These are phyloP conservation scores for Diorhabda elongata DNA, from an alignment of 1,140 invertebrate genomes.

Conservation along the genomic window DNA sequence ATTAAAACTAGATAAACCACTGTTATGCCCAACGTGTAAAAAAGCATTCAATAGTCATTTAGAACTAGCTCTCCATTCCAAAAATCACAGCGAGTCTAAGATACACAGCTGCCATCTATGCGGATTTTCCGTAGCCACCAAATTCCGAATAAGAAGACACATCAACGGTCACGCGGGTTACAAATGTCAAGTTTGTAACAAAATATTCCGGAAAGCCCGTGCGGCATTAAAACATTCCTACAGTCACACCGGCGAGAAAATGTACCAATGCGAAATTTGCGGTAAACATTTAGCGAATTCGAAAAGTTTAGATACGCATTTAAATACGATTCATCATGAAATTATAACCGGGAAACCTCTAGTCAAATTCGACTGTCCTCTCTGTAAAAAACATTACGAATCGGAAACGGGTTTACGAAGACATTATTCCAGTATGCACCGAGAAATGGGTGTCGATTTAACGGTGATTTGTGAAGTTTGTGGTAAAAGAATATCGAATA, in stretches of 20 bases:
- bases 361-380: conserved; percentile 31
- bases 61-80: conserved; percentile 10
- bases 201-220: not conserved
- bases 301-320: conserved; percentile 31
- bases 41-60: conserved; percentile 3
- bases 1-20: conserved; percentile 10
- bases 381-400: conserved; percentile 34
- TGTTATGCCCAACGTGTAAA: not conserved
- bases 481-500: conserved; percentile 67
- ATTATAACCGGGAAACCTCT: conserved; percentile 29
- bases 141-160: conserved; percentile 15
- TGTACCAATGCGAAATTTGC: conserved; percentile 64
- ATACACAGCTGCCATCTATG: conserved; percentile 11
- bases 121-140: not conserved
- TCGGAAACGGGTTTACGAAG: conserved; percentile 28
- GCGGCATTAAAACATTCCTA: conserved; percentile 13
- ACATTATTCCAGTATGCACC: conserved; percentile 32
- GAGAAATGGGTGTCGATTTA: conserved; percentile 17
- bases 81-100: not conserved
- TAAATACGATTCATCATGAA: conserved; percentile 31
- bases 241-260: conserved; percentile 61
- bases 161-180: conserved; percentile 10
- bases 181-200: conserved; percentile 11
- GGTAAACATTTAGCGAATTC: conserved; percentile 50
- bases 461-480: conserved; percentile 59